phyloP scores from a whole-genome alignment of 2,113 vertebrate genomes.

The Malurus elegans region DNA sequence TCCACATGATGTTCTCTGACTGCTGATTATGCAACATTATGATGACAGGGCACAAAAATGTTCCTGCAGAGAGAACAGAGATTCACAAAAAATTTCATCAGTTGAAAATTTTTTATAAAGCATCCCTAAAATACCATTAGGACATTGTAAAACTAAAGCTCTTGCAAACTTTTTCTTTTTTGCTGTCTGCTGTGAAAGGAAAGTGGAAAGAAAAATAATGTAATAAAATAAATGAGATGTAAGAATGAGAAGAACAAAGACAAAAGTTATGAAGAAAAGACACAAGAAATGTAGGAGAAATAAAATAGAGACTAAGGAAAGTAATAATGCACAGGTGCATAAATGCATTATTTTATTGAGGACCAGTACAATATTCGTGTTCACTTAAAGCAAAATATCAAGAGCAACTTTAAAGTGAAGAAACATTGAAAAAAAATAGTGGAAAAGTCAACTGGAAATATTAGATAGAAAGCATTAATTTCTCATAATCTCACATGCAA shows the following conservation, averaged over 20 bases:
- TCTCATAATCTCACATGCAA: neutral
- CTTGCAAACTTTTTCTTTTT: neutral
- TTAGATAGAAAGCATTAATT: neutral
- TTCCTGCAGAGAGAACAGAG: neutral
- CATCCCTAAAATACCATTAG: neutral
- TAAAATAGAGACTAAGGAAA: neutral
- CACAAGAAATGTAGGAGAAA: neutral
- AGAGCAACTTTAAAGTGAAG: neutral
- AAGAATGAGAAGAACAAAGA: neutral
- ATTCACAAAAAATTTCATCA: neutral
- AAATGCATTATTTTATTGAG: neutral
- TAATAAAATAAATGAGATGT: neutral
- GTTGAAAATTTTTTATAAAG: neutral
- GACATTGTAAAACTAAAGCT: neutral
- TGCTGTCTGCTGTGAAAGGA: neutral
- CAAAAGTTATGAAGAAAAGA: neutral
- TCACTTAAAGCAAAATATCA: neutral
- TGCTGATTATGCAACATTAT: slow-evolving; percentile 1
- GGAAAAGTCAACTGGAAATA: neutral
- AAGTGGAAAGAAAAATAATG: neutral
- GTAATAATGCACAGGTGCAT: neutral
- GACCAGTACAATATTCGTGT: neutral
- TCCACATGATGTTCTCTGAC: neutral
- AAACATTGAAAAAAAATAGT: neutral
- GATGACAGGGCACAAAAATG: slow-evolving; percentile 3